Evolutionary conservation across 2,113 vertebrate genomes (phyloP).

Genomic region (Nyctibius bracteatus): DNA sequence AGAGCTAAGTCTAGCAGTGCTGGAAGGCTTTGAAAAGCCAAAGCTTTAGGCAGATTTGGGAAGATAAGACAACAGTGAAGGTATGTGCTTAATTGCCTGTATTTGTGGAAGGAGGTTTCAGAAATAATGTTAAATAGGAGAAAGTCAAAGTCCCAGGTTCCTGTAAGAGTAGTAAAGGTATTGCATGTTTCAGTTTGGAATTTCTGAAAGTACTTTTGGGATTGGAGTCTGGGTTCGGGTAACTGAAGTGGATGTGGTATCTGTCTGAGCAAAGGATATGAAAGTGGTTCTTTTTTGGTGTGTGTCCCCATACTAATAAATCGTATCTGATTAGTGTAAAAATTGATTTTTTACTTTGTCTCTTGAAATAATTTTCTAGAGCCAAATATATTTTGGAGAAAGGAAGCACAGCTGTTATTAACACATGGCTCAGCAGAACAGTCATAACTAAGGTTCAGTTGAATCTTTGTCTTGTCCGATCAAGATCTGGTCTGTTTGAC

Average conservation of each 20-base stretch:
- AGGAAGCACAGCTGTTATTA: background rate
- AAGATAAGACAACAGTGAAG: background rate
- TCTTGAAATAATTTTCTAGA: background rate
- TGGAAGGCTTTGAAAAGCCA: background rate
- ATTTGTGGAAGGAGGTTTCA: background rate
- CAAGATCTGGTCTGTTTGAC: background rate
- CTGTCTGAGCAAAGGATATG: background rate
- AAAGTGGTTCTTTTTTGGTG: background rate
- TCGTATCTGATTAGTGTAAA: background rate
- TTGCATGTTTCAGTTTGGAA: background rate
- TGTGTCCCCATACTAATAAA: background rate
- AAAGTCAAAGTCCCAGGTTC: background rate
- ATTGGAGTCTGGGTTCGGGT: background rate
- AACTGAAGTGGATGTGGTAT: background rate
- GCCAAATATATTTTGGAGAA: background rate
- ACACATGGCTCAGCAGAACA: background rate
- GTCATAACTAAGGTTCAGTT: background rate
- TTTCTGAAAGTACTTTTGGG: background rate
- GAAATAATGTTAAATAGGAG: background rate
- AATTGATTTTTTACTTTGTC: background rate
- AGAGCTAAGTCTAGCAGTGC: background rate
- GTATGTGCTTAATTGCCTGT: background rate
- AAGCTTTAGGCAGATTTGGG: background rate
- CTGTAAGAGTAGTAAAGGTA: rapidly evolving
- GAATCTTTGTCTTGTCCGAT: background rate